These are phyloP conservation scores for Cacatua alba DNA, from an alignment of 2,113 vertebrate species.

Conservation along the genomic window DNA sequence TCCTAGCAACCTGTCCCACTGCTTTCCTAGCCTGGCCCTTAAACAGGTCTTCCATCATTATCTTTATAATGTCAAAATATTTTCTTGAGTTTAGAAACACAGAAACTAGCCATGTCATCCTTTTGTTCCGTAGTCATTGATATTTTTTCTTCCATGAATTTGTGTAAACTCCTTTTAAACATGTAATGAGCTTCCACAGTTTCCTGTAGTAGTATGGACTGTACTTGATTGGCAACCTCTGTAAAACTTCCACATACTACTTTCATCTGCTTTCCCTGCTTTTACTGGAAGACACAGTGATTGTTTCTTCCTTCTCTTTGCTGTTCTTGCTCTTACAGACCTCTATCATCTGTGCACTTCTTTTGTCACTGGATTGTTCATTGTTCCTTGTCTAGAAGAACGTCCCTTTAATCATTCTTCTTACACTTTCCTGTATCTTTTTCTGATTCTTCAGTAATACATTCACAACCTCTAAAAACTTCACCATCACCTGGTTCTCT, in stretches of 20 bases:
- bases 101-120: not conserved
- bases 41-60: not conserved
- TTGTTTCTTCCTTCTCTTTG: not conserved
- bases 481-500: not conserved
- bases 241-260: not conserved
- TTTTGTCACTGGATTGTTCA: not conserved
- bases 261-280: not conserved
- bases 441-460: not conserved
- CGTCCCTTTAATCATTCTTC: not conserved
- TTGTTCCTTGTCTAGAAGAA: not conserved
- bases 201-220: not conserved
- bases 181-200: too few species aligned
- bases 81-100: not conserved
- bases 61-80: not conserved
- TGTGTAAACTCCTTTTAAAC: not conserved
- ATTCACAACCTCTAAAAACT: not conserved
- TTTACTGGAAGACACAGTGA: not conserved
- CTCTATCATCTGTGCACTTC: rapidly evolving
- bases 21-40: not conserved
- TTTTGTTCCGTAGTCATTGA: not conserved
- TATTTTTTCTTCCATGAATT: not conserved
- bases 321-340: not conserved
- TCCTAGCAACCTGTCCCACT: not conserved
- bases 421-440: not conserved
- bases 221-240: not conserved